Evolutionary conservation across 2,113 vertebrate genomes (phyloP).

Genomic region (Vireo altiloquus): DNA sequence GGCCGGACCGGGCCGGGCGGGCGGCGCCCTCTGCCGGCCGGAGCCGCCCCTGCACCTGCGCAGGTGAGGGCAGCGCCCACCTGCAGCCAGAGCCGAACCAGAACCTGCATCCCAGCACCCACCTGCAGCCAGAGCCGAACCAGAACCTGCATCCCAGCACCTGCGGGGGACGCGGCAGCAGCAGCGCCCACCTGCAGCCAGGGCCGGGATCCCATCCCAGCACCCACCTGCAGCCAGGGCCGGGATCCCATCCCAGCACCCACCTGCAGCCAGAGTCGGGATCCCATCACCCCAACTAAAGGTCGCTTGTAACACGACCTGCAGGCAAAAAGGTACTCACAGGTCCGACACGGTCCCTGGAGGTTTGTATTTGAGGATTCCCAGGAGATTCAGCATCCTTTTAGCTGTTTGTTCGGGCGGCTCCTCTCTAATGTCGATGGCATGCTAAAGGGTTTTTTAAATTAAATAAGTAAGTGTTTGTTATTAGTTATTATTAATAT

Average conservation of each 20-base stretch:
- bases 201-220: background rate
- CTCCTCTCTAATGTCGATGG: slow-evolving; percentile 93
- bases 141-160: too few species aligned
- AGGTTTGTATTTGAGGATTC: slow-evolving; percentile 94
- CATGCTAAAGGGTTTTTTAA: slow-evolving; percentile 77
- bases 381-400: slow-evolving; percentile 87
- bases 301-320: fast-evolving
- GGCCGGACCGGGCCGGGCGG: background rate
- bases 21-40: slow-evolving; percentile 58
- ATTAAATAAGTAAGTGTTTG: background rate
- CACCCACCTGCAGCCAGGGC: too few species aligned
- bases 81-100: too few species aligned
- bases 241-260: background rate
- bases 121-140: too few species aligned
- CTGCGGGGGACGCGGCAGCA: too few species aligned
- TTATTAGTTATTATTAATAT: background rate
- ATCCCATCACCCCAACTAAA: background rate
- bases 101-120: background rate
- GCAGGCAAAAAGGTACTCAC: slow-evolving; percentile 71
- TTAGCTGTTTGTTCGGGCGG: slow-evolving; percentile 92
- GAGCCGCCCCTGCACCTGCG: background rate
- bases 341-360: slow-evolving; percentile 81
- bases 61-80: background rate
- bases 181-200: too few species aligned
- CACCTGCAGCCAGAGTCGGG: too few species aligned